phyloP scores from a whole-genome alignment of 2,113 vertebrate genomes.

The Heptranchias perlo region DNA sequence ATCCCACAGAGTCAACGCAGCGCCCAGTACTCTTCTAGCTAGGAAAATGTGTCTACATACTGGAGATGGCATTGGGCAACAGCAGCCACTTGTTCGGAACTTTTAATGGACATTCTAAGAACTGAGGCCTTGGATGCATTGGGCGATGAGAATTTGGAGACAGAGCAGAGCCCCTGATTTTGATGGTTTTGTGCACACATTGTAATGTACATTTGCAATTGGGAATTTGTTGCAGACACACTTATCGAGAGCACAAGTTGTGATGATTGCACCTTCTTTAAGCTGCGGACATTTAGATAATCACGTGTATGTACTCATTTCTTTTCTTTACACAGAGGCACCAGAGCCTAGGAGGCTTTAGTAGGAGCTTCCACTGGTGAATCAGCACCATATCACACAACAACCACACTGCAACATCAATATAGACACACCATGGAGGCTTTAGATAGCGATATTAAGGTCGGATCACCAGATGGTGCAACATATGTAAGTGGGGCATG shows the following conservation, averaged over 20 bases:
- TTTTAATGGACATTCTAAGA: background rate
- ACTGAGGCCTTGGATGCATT: background rate
- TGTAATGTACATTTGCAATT: background rate
- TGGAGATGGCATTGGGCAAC: background rate
- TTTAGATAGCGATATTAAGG: background rate
- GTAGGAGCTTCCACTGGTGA: background rate
- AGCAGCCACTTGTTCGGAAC: background rate
- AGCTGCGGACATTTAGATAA: background rate
- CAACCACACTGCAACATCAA: background rate
- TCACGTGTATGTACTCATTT: background rate
- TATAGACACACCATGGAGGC: background rate
- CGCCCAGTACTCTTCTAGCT: background rate
- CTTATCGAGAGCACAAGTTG: background rate
- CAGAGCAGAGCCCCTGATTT: too few relatives aligned
- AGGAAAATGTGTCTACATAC: background rate
- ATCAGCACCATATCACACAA: background rate
- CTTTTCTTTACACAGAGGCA: background rate
- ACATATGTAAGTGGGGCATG: background rate
- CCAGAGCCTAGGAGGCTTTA: background rate
- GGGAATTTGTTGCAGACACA: background rate
- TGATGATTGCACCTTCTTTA: background rate
- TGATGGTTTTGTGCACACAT: background rate
- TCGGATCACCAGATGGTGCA: background rate
- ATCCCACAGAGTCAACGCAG: background rate
- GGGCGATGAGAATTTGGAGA: too few relatives aligned